Evolutionary conservation across 2,797 vertebrate genomes (phyloP).

Genomic region (Myotis myotis): DNA sequence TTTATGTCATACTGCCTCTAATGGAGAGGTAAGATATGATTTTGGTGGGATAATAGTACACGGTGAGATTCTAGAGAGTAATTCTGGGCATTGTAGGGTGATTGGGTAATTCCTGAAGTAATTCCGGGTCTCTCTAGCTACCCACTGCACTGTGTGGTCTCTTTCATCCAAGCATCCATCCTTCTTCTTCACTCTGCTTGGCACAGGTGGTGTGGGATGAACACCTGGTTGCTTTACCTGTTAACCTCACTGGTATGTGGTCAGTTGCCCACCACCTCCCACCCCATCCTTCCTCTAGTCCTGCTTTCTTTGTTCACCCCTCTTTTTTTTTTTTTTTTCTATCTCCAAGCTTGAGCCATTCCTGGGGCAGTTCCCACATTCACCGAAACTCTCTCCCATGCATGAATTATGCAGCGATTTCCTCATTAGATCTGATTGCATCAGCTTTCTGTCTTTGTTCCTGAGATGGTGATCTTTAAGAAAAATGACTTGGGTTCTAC

Average conservation of each 20-base stretch:
- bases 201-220: not conserved
- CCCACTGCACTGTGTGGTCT: not conserved
- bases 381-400: not conserved
- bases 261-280: no score
- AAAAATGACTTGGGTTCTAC: not conserved
- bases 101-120: not conserved
- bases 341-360: not conserved
- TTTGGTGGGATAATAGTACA: not conserved
- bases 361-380: not conserved
- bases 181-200: not conserved
- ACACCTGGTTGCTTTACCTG: not conserved
- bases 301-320: not conserved
- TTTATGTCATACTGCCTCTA: not conserved
- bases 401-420: not conserved
- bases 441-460: conserved; percentile 2
- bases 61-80: not conserved
- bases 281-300: not conserved
- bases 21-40: not conserved
- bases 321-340: not conserved
- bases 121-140: not conserved
- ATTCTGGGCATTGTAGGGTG: not conserved
- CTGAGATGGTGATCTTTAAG: not conserved
- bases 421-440: not conserved
- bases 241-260: not conserved
- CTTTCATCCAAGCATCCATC: not conserved